Evolutionary conservation across 30 jellyfish, hydroid and myxozoan genomes (phyloP).

Genomic region (Catostylus mosaicus): DNA sequence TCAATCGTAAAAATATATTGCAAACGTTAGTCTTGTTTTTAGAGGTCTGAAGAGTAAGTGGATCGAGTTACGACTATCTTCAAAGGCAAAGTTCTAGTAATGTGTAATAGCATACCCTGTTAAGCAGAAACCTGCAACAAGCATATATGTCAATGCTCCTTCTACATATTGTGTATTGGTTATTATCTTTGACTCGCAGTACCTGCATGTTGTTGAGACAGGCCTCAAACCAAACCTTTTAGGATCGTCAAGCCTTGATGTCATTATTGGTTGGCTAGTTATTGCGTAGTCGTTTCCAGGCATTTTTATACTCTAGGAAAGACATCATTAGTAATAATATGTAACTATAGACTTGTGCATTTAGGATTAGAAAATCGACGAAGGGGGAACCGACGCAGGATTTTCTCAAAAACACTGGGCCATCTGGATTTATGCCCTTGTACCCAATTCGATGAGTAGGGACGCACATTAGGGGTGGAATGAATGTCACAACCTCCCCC

Average conservation of each 20-base stretch:
- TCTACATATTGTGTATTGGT: conserved; percentile 75
- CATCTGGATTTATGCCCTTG: too few species aligned
- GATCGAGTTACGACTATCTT: not conserved
- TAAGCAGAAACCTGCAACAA: conserved; percentile 67
- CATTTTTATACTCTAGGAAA: conserved; percentile 1
- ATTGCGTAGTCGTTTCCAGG: conserved; percentile 53
- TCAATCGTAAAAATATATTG: too few species aligned
- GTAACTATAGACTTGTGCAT: too few species aligned
- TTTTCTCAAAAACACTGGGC: too few species aligned
- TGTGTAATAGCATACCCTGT: conserved; percentile 68
- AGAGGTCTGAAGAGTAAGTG: not conserved
- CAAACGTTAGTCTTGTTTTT: not conserved
- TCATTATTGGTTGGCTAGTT: conserved; percentile 23
- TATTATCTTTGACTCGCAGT: conserved; percentile 56
- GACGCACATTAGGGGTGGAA: too few species aligned
- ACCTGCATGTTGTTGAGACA: conserved; percentile 57
- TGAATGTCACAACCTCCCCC: too few species aligned
- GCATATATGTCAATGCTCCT: conserved; percentile 75
- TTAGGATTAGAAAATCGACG: too few species aligned
- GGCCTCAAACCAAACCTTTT: conserved; percentile 64
- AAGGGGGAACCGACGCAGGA: too few species aligned
- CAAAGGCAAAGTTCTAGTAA: not conserved
- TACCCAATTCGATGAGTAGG: too few species aligned
- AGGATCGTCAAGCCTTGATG: conserved; percentile 36
- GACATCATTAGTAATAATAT: not conserved